Conservation (phyloP, 2,797 vertebrate species). For the Ispidina picta region DNA sequence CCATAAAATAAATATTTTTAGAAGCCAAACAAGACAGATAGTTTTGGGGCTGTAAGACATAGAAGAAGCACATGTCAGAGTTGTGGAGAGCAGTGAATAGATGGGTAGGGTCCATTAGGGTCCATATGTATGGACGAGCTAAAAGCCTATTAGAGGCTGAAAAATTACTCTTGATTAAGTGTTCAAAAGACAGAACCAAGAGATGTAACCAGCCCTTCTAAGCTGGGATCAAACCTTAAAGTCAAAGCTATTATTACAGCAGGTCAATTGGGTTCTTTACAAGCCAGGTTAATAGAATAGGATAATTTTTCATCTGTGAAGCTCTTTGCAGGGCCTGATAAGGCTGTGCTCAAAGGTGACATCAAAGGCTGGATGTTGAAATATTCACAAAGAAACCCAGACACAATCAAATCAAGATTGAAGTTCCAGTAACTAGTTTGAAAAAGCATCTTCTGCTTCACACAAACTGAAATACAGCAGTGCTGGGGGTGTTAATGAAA, state of each 20-base stretch:
- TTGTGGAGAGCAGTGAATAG: slow-evolving; percentile 36
- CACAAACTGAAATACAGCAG: not conserved
- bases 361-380: slow-evolving; percentile 55
- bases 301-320: slow-evolving; percentile 40
- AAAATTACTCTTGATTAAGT: slow-evolving; percentile 68
- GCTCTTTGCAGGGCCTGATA: slow-evolving; percentile 65
- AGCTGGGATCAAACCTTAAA: slow-evolving; percentile 58
- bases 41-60: slow-evolving; percentile 42
- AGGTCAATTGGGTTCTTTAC: slow-evolving; percentile 70
- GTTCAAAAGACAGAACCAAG: slow-evolving; percentile 63
- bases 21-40: slow-evolving; percentile 48
- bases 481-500: not conserved
- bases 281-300: slow-evolving; percentile 56
- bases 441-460: not conserved
- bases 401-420: slow-evolving; percentile 50
- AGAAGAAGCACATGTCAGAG: slow-evolving; percentile 45
- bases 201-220: slow-evolving; percentile 57
- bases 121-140: not conserved
- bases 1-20: slow-evolving; percentile 60
- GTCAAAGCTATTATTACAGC: slow-evolving; percentile 70
- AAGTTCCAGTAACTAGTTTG: slow-evolving; percentile 31
- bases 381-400: slow-evolving; percentile 63
- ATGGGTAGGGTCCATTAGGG: slow-evolving; percentile 48
- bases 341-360: slow-evolving; percentile 35
- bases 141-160: slow-evolving; percentile 62